Evolutionary conservation across 23 tunicate species (phyloP).

Genomic region (Trididemnum clinides): DNA sequence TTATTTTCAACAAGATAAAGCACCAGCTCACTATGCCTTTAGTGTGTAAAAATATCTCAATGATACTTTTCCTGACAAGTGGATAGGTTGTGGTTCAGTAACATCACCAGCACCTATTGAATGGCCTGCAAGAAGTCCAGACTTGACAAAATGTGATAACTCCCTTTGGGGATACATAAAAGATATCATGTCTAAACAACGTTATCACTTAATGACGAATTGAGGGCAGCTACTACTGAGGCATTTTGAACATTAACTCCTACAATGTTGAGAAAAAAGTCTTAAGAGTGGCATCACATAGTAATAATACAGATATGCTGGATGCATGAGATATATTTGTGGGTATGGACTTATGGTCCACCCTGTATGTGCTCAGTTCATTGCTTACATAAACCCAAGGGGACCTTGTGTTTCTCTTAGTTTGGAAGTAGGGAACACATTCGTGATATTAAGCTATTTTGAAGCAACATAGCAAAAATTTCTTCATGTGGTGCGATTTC

Average conservation of each 20-base stretch:
- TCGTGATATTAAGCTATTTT: no score
- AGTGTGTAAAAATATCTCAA: constrained; percentile 3
- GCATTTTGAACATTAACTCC: constrained; percentile 5
- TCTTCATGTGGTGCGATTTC: no score
- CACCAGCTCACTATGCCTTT: neutral
- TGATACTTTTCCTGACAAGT: constrained; percentile 9
- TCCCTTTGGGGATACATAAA: constrained; percentile 24
- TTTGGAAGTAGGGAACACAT: no score
- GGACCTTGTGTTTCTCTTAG: no score
- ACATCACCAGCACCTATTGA: constrained; percentile 1
- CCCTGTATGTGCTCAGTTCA: neutral
- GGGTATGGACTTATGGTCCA: constrained; percentile 17
- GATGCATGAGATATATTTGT: constrained; percentile 9
- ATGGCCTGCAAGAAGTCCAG: constrained; percentile 28
- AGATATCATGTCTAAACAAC: constrained; percentile 15
- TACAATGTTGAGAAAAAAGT: constrained; percentile 18
- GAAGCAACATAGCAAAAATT: no score
- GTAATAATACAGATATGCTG: neutral
- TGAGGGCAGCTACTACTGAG: constrained; percentile 7
- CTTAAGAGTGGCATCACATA: constrained; percentile 12
- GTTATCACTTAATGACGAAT: constrained; percentile 17
- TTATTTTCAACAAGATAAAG: constrained; percentile 27
- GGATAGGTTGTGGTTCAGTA: constrained; percentile 20
- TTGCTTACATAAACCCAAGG: no score
- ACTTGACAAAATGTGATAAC: constrained; percentile 20